phyloP scores from a whole-genome alignment of 2,113 vertebrate genomes.

The Petrocephalus microphthalmus region DNA sequence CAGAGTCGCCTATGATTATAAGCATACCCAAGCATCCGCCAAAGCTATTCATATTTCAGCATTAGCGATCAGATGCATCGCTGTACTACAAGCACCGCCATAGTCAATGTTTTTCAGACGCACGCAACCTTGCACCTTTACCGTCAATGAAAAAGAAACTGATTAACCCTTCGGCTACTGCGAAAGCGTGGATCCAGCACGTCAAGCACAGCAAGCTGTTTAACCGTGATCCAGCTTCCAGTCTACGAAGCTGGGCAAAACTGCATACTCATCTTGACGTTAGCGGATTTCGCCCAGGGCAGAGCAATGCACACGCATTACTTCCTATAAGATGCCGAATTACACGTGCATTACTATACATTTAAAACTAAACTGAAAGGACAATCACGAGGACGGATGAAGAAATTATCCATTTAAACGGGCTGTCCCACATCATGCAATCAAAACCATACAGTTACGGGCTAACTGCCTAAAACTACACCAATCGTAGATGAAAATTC shows the following conservation, averaged over 20 bases:
- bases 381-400: no score
- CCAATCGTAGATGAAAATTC: neutral
- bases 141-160: neutral
- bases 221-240: neutral
- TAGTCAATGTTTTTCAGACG: no score
- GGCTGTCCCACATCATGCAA: no score
- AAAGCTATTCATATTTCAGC: neutral
- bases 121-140: neutral
- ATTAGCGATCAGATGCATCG: neutral
- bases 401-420: no score
- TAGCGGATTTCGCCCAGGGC: neutral
- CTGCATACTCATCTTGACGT: conserved; percentile 18
- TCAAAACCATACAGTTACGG: no score
- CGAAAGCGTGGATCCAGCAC: neutral
- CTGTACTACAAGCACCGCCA: no score
- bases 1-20: neutral
- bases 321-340: no score
- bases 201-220: neutral
- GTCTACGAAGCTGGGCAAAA: neutral
- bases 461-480: no score
- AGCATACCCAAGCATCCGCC: neutral
- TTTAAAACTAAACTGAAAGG: no score
- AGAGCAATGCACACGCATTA: no score
- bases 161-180: neutral
- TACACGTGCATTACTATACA: no score